Conservation (phyloP, 2,113 vertebrate genomes). For the Amblyornis subalaris region DNA sequence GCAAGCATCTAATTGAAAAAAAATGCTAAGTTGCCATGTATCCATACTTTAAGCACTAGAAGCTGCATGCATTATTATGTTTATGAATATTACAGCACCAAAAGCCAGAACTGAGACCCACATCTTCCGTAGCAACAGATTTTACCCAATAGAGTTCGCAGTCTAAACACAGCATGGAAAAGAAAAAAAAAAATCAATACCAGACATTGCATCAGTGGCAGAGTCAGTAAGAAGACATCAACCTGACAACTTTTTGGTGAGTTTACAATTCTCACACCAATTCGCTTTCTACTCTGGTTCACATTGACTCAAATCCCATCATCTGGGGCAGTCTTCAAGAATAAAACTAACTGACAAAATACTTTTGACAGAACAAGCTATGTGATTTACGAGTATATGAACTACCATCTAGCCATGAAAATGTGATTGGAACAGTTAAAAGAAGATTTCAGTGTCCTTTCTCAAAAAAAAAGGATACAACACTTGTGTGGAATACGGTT, state of each 20-base stretch:
- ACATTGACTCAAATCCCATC: background rate
- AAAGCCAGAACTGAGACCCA: background rate
- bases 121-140: background rate
- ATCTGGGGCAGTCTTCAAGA: background rate
- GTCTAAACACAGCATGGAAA: background rate
- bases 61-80: background rate
- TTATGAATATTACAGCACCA: background rate
- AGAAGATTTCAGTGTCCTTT: background rate
- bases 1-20: background rate
- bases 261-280: background rate
- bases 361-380: background rate
- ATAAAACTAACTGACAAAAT: background rate
- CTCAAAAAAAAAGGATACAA: background rate
- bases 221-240: background rate
- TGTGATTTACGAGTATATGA: background rate
- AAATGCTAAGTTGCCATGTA: rapidly evolving
- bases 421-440: rapidly evolving
- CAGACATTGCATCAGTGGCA: background rate
- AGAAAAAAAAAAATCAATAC: background rate
- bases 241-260: background rate
- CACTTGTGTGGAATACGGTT: background rate
- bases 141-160: background rate
- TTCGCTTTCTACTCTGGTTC: background rate
- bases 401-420: background rate
- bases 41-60: background rate